Base-by-base conservation (phyloP, 2,888 invertebrate genomes). In the Cryptocephalus moraei region DNA sequence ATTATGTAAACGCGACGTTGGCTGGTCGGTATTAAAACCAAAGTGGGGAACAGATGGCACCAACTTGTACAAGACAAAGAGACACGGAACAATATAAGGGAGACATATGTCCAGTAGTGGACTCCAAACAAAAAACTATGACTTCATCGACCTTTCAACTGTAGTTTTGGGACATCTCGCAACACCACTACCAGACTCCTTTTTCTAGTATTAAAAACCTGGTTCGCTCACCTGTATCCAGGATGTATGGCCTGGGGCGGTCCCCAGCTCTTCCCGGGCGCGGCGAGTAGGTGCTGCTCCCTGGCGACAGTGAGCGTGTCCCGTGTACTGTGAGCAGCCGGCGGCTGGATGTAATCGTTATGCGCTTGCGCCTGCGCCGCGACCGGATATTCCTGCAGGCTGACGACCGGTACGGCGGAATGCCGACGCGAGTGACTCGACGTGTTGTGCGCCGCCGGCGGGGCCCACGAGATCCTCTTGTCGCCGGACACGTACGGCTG, bases 241-340 rank as follows among this genome's bases (percentile, higher is more conserved):
- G 73, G 74, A 60, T 73, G 72, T 57, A 69, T 63, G 63, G 76
- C 62, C 68, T 77, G 69, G 44, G 68, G 68, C 41, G 69, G 68
- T 34, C 67, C 72, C 73, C 73, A 66, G 53, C 63, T 63, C 56
- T 72, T 69, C 22, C 72, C 73, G 10, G 77, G 70, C 9, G 77
- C 70, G 10, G 75, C 72, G 22, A 78, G 68, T 46, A 81, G 73
- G 71, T 81, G 81, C 57, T 78, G 79, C 66, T 76, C 76, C 46
- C 77, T 70, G 11, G 63, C 59, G 9, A 67, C 62, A 0, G 63
- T 56, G 32, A 68, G 52, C 34, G 60, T 57, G 65, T 76, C 76
- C 47, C 76, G 70, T 49, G 74, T 72, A 56, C 78, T 79, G 49
- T 80, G 79, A 53, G 73, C 77, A 41, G 60, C 61, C 4, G 77